Evolutionary conservation across 2,797 vertebrate species (phyloP).

Genomic region (Toxotes lorentzi): DNA sequence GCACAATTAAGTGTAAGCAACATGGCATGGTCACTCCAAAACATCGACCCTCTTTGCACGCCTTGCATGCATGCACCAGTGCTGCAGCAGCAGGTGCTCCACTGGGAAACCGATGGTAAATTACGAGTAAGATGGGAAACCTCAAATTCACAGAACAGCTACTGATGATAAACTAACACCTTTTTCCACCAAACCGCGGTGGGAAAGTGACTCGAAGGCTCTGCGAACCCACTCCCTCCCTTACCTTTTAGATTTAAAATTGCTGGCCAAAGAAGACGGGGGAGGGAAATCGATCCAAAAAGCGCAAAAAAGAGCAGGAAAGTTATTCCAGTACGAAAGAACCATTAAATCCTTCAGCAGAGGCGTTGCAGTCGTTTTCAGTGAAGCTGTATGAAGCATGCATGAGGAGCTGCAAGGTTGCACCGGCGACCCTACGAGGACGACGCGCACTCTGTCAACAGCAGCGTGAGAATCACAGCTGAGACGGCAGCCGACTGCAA

Average conservation of each 20-base stretch:
- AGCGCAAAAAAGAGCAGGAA: conserved; percentile 32
- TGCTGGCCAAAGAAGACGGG: conserved; percentile 28
- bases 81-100: conserved; percentile 71
- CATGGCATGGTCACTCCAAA: conserved; percentile 73
- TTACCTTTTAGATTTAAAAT: conserved; percentile 68
- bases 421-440: conserved; percentile 22
- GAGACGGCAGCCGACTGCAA: conserved; percentile 40
- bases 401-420: conserved; percentile 26
- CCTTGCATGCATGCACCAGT: conserved; percentile 52
- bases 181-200: not conserved
- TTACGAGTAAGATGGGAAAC: conserved; percentile 5
- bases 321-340: conserved; percentile 75
- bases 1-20: conserved; percentile 50
- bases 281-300: conserved; percentile 37
- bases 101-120: conserved; percentile 8
- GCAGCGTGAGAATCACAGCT: conserved; percentile 76
- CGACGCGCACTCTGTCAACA: conserved; percentile 50
- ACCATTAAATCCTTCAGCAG: conserved; percentile 76
- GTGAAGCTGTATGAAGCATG: conserved; percentile 21
- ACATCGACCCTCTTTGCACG: conserved; percentile 49
- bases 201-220: conserved; percentile 22
- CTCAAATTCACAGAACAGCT: conserved; percentile 16
- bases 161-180: not conserved
- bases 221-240: conserved; percentile 23
- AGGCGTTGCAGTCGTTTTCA: conserved; percentile 43